Evolutionary conservation across 2,113 vertebrate genomes (phyloP).

Genomic region (Grammomys dolichurus): DNA sequence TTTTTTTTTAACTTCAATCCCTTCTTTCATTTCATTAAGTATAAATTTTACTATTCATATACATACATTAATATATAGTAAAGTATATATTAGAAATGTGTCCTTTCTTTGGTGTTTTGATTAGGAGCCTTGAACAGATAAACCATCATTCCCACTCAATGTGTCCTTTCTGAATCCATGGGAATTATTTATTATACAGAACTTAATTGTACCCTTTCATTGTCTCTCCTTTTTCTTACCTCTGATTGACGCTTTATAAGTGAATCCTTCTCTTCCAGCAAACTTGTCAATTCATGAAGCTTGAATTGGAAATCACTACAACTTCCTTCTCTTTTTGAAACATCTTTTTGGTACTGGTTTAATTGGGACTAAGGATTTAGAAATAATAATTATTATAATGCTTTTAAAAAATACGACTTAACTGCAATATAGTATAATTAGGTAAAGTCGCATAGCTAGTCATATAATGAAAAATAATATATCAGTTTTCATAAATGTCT

Average conservation of each 20-base stretch:
- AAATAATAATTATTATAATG: conserved; percentile 47
- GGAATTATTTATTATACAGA: conserved; percentile 2
- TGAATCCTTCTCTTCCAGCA: conserved; percentile 91
- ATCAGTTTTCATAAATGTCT: neutral
- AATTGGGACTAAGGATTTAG: conserved; percentile 89
- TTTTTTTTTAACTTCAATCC: conserved; percentile 28
- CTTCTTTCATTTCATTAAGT: conserved; percentile 48
- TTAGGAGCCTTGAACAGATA: neutral
- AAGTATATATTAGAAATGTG: conserved; percentile 11
- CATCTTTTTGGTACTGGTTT: conserved; percentile 90
- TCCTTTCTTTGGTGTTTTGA: neutral
- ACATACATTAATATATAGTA: neutral
- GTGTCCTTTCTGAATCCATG: neutral
- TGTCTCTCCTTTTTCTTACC: conserved; percentile 82
- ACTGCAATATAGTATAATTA: neutral
- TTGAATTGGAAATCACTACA: conserved; percentile 92
- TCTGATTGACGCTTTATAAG: conserved; percentile 93
- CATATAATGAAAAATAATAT: conserved; percentile 48
- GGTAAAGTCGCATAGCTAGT: neutral
- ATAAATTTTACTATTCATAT: conserved; percentile 1
- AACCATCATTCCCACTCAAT: neutral
- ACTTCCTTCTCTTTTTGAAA: conserved; percentile 85
- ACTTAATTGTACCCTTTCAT: neutral
- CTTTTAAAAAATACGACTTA: conserved; percentile 35
- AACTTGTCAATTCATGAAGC: conserved; percentile 90